A percentile compares a stretch with the other conserved stretches of the same genome.
Evolutionary conservation across 2,888 invertebrate genomes (phyloP).

Genomic region (Torymus auratus): DNA sequence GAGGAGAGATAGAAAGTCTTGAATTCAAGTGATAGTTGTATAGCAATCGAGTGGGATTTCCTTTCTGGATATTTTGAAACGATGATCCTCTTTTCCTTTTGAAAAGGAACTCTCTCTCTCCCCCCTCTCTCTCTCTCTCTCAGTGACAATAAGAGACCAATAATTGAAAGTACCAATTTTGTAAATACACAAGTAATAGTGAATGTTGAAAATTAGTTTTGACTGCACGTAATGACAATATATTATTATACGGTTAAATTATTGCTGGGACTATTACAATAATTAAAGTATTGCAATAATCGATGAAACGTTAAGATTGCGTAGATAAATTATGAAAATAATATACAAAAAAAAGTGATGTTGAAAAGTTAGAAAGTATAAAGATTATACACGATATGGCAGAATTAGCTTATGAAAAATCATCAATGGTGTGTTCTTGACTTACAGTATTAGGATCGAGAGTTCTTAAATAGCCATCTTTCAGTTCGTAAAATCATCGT

Average conservation of each 20-base stretch:
- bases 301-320: not conserved
- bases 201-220: not conserved
- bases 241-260: no score
- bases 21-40: not conserved
- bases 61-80: not conserved
- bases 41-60: no score
- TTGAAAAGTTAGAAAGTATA: no score
- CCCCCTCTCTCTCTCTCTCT: not conserved
- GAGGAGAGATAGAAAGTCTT: not conserved
- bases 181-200: slow-evolving; percentile 20
- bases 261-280: no score
- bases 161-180: not conserved
- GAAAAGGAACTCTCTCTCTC: not conserved
- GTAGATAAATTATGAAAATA: slow-evolving; percentile 6
- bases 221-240: no score
- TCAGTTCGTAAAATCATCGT: not conserved
- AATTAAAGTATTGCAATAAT: not conserved
- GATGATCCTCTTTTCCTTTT: not conserved
- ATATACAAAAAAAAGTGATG: not conserved
- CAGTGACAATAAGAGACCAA: not conserved
- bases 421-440: not conserved
- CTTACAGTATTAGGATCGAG: slow-evolving; percentile 22
- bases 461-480: not conserved
- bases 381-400: slow-evolving; percentile 7
- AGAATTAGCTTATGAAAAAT: not conserved